These are phyloP conservation scores for Alosa alosa DNA, from an alignment of 2,113 vertebrate genomes.

Conservation along the genomic window DNA sequence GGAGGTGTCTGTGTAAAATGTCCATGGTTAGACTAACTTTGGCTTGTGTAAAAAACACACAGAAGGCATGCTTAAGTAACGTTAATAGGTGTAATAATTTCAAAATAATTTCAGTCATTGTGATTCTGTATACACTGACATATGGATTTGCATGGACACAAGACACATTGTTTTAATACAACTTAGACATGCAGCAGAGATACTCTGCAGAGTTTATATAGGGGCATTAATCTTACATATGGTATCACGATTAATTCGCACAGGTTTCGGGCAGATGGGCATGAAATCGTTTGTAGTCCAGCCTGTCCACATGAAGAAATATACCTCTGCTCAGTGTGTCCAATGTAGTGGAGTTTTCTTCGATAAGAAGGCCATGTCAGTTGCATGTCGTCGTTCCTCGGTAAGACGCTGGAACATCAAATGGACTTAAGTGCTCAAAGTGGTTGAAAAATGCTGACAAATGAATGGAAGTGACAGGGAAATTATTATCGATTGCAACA, in stretches of 20 bases:
- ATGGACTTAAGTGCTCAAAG: slow-evolving; percentile 8
- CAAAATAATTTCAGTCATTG: not conserved
- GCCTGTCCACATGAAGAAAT: not conserved
- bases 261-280: slow-evolving; percentile 8
- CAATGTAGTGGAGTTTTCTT: not conserved
- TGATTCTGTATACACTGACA: not conserved
- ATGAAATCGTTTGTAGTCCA: slow-evolving; percentile 10
- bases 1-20: not conserved
- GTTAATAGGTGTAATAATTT: not conserved
- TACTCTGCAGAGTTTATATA: not conserved
- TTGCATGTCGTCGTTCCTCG: not conserved
- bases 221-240: not conserved
- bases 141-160: not conserved
- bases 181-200: not conserved
- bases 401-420: not conserved
- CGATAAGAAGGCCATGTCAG: slow-evolving; percentile 1
- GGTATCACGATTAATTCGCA: not conserved
- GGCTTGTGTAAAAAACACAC: not conserved
- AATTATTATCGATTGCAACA: slow-evolving; percentile 66
- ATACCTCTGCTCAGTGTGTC: not conserved
- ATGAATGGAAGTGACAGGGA: slow-evolving; percentile 65
- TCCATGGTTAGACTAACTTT: not conserved
- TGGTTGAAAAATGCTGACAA: not conserved
- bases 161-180: not conserved
- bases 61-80: not conserved